Percentiles rank a stretch among this genome's conserved stretches.
phyloP scores from a whole-genome alignment of 2,888 invertebrate genomes.

The Cerceris rybyensis region DNA sequence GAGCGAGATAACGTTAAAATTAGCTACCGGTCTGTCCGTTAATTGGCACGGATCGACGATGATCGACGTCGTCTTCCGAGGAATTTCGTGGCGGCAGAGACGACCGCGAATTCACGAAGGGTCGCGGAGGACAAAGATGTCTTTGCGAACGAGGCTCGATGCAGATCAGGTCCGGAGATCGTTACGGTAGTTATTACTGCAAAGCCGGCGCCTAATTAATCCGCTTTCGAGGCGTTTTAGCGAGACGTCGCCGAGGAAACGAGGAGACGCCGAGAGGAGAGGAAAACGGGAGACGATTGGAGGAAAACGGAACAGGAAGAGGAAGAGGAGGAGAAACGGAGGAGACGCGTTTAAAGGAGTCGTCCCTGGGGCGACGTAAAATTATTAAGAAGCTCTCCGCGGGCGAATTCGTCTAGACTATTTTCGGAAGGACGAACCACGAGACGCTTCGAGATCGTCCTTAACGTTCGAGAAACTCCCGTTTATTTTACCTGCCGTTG shows the following conservation, averaged over 20 bases:
- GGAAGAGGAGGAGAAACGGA: slow-evolving; percentile 1
- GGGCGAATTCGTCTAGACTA: slow-evolving; percentile 48
- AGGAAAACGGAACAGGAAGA: slow-evolving; percentile 14
- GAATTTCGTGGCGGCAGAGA: neutral
- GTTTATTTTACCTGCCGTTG: slow-evolving; percentile 77
- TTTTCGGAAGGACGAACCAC: neutral
- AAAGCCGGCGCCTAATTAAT: slow-evolving; percentile 73
- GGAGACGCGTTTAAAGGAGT: slow-evolving; percentile 61
- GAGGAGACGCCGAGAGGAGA: neutral
- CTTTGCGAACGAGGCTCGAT: slow-evolving; percentile 46
- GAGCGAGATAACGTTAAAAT: too few species aligned
- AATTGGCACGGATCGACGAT: too few species aligned
- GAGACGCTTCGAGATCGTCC: neutral
- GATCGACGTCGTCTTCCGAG: neutral
- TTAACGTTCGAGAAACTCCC: slow-evolving; percentile 1
- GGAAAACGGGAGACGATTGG: too few species aligned
- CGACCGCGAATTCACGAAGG: neutral
- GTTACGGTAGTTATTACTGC: slow-evolving; percentile 65
- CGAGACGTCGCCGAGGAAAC: slow-evolving; percentile 37
- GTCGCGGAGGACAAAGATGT: slow-evolving; percentile 15
- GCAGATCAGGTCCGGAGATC: slow-evolving; percentile 50
- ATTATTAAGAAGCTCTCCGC: slow-evolving; percentile 58
- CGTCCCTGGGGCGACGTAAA: slow-evolving; percentile 50
- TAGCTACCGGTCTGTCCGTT: too few species aligned
- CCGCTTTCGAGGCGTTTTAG: slow-evolving; percentile 70